These are phyloP conservation scores for Nebria salina DNA, from an alignment of 2,888 invertebrate species.

Conservation along the genomic window DNA sequence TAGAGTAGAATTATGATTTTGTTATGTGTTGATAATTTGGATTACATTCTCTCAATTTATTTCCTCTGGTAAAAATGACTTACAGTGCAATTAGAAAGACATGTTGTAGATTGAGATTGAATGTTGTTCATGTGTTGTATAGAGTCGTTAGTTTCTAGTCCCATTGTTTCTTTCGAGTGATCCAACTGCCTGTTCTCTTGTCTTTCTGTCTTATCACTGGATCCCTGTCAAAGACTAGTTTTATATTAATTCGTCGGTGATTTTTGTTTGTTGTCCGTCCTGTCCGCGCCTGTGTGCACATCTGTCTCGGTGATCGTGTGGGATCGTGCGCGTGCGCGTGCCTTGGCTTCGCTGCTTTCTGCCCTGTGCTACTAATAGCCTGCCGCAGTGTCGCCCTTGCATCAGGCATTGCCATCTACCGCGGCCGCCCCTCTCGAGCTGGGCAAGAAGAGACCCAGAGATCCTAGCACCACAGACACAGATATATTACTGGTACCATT, in stretches of 20 bases:
- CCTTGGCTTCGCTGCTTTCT: conserved; percentile 58
- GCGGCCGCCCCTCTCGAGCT: conserved; percentile 81
- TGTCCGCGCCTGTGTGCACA: conserved; percentile 7
- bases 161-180: not conserved
- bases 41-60: not conserved
- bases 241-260: conserved; percentile 22
- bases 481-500: conserved; percentile 94
- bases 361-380: conserved; percentile 64
- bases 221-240: conserved; percentile 5
- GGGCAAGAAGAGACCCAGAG: conserved; percentile 95
- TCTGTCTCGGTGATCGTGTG: conserved; percentile 22
- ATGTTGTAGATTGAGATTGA: not conserved
- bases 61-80: not conserved
- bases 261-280: conserved; percentile 16
- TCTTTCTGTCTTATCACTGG: not conserved
- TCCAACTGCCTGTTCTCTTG: not conserved
- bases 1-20: not conserved
- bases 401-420: conserved; percentile 70
- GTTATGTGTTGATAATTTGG: not conserved
- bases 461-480: conserved; percentile 77
- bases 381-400: conserved; percentile 69
- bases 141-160: not conserved
- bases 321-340: conserved; percentile 56
- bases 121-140: not conserved
- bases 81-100: not conserved